Percentiles rank a stretch among this genome's conserved stretches.
Evolutionary conservation across 2,888 invertebrate genomes (phyloP).

Genomic region (Acutogordius australiensis): DNA sequence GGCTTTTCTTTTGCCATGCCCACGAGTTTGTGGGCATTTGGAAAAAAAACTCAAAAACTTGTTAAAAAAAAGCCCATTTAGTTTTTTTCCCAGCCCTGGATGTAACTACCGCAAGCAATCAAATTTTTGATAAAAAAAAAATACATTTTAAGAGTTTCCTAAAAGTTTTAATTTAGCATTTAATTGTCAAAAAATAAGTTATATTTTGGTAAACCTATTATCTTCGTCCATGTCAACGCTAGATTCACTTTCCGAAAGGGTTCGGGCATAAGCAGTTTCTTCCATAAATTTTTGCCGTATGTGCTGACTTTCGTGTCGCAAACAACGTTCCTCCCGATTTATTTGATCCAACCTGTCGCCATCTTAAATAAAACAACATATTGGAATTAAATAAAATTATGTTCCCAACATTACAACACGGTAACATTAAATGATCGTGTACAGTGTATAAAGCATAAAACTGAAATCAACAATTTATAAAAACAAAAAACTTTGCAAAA

Average conservation of each 20-base stretch:
- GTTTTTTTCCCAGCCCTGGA: too few species aligned
- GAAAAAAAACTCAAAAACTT: too few species aligned
- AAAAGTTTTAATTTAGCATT: not conserved
- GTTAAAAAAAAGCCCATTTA: too few species aligned
- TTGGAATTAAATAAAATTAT: too few species aligned
- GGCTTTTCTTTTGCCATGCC: too few species aligned
- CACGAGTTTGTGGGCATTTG: too few species aligned
- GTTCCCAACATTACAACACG: too few species aligned
- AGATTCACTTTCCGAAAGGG: conserved; percentile 7
- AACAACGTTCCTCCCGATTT: not conserved
- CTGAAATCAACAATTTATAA: too few species aligned
- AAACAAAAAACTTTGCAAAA: too few species aligned
- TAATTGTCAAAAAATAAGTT: not conserved
- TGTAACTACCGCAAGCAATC: not conserved
- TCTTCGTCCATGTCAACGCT: conserved; percentile 2
- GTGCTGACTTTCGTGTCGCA: not conserved
- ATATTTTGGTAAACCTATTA: not conserved
- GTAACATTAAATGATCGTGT: too few species aligned
- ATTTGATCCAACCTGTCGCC: not conserved
- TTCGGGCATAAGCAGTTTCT: not conserved
- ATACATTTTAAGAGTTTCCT: not conserved
- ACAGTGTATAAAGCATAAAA: too few species aligned
- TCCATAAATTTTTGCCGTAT: conserved; percentile 3
- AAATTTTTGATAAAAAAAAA: not conserved
- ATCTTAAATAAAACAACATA: too few species aligned